phyloP scores from a whole-genome alignment of 2,888 invertebrate genomes.

The Eugnorisma glareosa region DNA sequence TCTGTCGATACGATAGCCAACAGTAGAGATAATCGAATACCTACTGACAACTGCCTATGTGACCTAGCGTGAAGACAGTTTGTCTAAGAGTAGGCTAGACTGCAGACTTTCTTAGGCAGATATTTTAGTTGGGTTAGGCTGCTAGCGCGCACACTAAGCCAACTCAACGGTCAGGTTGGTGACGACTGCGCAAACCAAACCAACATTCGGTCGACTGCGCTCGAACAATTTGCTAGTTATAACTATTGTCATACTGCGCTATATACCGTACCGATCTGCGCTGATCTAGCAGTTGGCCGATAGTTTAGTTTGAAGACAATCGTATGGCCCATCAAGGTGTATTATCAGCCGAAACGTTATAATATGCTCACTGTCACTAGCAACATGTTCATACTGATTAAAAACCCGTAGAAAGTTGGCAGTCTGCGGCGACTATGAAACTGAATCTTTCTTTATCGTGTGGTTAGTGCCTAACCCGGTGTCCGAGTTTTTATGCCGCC shows the following conservation, averaged over 20 bases:
- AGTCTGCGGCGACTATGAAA: neutral
- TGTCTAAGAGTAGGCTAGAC: neutral
- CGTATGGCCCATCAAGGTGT: neutral
- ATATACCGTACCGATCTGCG: too few relatives aligned
- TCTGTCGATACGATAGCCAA: neutral
- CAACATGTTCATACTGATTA: too few relatives aligned
- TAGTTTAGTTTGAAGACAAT: neutral
- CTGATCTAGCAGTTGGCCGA: neutral
- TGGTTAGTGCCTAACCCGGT: too few relatives aligned
- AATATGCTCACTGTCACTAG: neutral
- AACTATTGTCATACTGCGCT: too few relatives aligned
- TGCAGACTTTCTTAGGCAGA: neutral
- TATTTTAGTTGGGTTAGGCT: neutral
- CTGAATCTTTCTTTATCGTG: too few relatives aligned
- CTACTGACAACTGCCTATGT: too few relatives aligned
- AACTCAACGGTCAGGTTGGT: neutral
- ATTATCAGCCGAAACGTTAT: neutral
- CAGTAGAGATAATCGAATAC: neutral
- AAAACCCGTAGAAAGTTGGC: too few relatives aligned
- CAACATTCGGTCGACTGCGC: too few relatives aligned
- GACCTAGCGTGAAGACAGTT: neutral
- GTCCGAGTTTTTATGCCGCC: too few relatives aligned
- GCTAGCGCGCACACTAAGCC: neutral
- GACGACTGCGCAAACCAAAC: too few relatives aligned
- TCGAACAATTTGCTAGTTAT: too few relatives aligned